Evolutionary conservation across 2,797 vertebrate species (phyloP).

Genomic region (Danionella dracula): DNA sequence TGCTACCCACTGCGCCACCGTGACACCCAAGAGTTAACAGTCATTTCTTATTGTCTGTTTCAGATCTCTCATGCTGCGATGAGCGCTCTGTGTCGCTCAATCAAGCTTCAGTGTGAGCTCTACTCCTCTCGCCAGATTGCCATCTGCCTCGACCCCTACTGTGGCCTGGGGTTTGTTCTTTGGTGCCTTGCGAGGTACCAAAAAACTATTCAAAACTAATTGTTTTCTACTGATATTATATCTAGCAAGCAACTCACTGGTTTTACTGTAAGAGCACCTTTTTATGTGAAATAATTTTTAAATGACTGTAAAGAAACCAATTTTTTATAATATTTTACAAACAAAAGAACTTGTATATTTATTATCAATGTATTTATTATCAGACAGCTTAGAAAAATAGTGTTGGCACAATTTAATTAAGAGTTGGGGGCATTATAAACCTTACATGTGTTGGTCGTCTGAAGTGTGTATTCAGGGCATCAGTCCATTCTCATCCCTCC

Average conservation of each 20-base stretch:
- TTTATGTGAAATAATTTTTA: too few relatives aligned
- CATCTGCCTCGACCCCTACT: conserved; percentile 97
- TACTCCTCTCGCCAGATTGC: conserved; percentile 97
- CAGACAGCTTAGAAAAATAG: too few relatives aligned
- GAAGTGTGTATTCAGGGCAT: conserved; percentile 96
- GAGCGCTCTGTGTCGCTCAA: conserved; percentile 88
- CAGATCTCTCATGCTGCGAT: conserved; percentile 94
- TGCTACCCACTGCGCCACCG: too few relatives aligned
- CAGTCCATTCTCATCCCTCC: conserved; percentile 97
- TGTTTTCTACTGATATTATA: too few relatives aligned
- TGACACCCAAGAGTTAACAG: too few relatives aligned
- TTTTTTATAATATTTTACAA: too few relatives aligned
- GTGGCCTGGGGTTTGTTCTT: conserved; percentile 93
- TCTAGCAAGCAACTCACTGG: too few relatives aligned
- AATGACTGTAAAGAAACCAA: too few relatives aligned
- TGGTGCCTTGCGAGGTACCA: conserved; percentile 98
- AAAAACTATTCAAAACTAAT: too few relatives aligned
- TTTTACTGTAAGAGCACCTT: too few relatives aligned
- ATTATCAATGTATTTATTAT: too few relatives aligned
- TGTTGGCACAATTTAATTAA: neutral
- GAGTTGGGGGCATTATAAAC: neutral
- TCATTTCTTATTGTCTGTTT: conserved; percentile 18
- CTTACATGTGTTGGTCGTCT: conserved; percentile 12
- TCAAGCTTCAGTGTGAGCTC: conserved; percentile 97
- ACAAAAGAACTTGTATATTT: too few relatives aligned